Evolutionary conservation across 2,888 invertebrate genomes (phyloP).

Genomic region (Linnaemya vulpina): DNA sequence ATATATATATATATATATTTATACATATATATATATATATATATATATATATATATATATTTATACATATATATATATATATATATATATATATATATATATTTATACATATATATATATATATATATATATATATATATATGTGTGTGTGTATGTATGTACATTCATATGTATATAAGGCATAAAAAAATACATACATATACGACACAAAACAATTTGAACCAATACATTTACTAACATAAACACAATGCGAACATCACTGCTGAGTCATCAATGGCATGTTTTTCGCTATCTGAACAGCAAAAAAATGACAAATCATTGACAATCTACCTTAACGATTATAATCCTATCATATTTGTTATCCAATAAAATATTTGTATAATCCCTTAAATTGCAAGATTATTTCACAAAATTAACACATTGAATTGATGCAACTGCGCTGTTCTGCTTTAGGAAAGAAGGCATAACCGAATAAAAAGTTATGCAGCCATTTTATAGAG

Average conservation of each 20-base stretch:
- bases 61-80: too few species aligned
- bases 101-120: too few species aligned
- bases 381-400: background rate
- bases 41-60: too few species aligned
- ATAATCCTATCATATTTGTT: background rate
- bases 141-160: too few species aligned
- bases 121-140: too few species aligned
- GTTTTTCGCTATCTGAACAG: background rate
- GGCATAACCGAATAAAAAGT: conserved; percentile 1
- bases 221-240: conserved; percentile 39
- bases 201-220: background rate
- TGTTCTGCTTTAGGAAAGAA: conserved; percentile 1
- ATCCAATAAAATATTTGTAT: background rate
- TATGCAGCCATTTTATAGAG: conserved; percentile 68
- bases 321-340: background rate
- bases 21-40: too few species aligned
- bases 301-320: background rate
- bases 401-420: background rate
- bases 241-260: conserved; percentile 17
- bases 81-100: too few species aligned
- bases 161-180: too few species aligned
- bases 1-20: too few species aligned
- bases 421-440: conserved; percentile 16
- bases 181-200: background rate
- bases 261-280: conserved; percentile 63